Percentiles rank a stretch among this genome's conserved stretches.
Evolutionary conservation across 2,888 invertebrate species (phyloP).

Genomic region (Schizaphis graminum): DNA sequence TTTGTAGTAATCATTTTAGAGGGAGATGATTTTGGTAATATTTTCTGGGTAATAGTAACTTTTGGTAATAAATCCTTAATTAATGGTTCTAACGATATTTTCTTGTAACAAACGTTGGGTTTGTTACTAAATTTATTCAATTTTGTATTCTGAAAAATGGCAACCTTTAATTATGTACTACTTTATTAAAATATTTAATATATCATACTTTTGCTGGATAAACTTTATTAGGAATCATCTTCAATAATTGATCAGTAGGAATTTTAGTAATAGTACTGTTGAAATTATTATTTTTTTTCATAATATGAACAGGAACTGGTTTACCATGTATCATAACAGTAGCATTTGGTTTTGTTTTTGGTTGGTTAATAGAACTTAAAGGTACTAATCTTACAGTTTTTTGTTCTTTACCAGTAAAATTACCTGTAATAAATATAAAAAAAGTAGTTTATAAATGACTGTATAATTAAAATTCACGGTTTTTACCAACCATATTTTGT

Average conservation of each 20-base stretch:
- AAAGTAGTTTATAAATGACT: background rate
- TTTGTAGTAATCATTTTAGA: background rate
- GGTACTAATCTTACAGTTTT: background rate
- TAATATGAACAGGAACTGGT: background rate
- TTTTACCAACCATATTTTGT: constrained; percentile 27
- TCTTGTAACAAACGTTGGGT: too few relatives aligned
- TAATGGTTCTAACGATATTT: too few relatives aligned
- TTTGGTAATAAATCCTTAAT: background rate
- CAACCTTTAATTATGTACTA: background rate
- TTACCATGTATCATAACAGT: background rate
- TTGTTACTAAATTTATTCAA: background rate
- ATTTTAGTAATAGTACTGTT: background rate
- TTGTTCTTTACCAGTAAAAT: background rate
- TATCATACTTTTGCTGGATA: background rate
- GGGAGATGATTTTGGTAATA: background rate
- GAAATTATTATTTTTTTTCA: background rate
- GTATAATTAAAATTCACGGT: background rate
- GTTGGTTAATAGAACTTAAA: background rate
- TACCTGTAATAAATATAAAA: background rate
- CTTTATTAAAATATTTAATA: background rate
- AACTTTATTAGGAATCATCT: background rate
- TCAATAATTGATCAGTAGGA: background rate
- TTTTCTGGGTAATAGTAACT: background rate
- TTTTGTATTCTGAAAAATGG: background rate
- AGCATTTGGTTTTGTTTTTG: background rate